A percentile compares a stretch with the other conserved stretches of the same genome.
Conservation (phyloP, 2,888 invertebrate species). For the Nysson spinosus region DNA sequence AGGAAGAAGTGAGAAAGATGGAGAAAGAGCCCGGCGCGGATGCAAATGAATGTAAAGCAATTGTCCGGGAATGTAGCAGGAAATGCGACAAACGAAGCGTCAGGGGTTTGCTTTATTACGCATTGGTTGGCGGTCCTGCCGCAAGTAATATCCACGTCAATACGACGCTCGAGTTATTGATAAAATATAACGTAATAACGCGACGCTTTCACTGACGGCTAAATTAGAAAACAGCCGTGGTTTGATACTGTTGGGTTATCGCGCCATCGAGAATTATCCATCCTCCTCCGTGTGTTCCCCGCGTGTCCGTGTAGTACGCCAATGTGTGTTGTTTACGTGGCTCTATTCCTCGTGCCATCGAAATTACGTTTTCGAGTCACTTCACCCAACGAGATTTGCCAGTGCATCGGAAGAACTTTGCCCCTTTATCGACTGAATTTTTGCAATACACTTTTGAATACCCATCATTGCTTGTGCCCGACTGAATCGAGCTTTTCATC, state of each 20-base stretch:
- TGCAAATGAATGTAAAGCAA: conserved; percentile 26
- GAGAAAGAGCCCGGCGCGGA: not conserved
- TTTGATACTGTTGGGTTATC: too few species aligned
- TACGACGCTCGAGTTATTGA: too few species aligned
- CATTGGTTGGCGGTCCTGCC: not conserved
- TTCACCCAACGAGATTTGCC: conserved; percentile 51
- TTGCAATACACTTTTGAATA: conserved; percentile 60
- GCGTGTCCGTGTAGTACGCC: conserved; percentile 17
- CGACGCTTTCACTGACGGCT: too few species aligned
- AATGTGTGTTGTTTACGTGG: conserved; percentile 3
- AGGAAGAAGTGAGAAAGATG: not conserved
- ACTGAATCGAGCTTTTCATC: conserved; percentile 49
- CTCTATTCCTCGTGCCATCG: conserved; percentile 25
- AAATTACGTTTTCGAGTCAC: conserved; percentile 55
- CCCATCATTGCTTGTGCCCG: conserved; percentile 51
- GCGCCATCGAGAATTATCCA: too few species aligned
- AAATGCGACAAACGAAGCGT: conserved; percentile 21
- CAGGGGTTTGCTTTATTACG: conserved; percentile 3
- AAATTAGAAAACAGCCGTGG: too few species aligned
- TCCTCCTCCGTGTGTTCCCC: too few species aligned
- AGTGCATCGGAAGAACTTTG: conserved; percentile 35
- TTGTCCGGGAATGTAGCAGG: conserved; percentile 16
- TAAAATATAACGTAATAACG: too few species aligned
- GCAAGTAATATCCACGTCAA: too few species aligned
- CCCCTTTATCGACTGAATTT: conserved; percentile 51